phyloP scores from a whole-genome alignment of 2,888 invertebrate genomes.

The Pristionchus exspectatus region DNA sequence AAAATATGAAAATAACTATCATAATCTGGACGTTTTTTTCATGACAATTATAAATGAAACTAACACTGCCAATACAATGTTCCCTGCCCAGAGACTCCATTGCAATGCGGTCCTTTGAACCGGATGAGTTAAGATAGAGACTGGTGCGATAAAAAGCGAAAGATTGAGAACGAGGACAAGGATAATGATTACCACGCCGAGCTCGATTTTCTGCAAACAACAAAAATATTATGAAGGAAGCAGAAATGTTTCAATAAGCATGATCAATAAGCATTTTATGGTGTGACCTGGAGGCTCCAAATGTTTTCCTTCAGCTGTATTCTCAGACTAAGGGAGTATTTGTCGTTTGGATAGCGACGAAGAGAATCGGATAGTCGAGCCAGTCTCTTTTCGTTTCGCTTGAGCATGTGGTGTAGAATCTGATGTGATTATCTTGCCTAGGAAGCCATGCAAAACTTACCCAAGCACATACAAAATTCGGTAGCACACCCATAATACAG shows the following conservation, averaged over 20 bases:
- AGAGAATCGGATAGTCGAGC: not conserved
- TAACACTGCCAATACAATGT: not conserved
- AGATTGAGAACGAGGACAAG: not conserved
- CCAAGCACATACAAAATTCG: not conserved
- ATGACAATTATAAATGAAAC: not conserved
- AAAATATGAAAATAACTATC: not conserved
- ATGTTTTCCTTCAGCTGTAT: slow-evolving; percentile 18
- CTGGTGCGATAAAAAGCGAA: not conserved
- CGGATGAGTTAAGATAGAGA: not conserved
- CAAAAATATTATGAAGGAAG: no score
- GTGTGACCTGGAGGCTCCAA: not conserved
- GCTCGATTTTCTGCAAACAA: slow-evolving; percentile 10
- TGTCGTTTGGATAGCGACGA: slow-evolving; percentile 1
- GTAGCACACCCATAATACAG: not conserved
- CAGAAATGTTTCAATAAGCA: no score
- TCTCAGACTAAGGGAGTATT: not conserved
- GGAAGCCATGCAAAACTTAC: no score
- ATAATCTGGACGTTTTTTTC: not conserved
- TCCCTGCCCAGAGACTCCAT: not conserved
- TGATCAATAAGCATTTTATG: not conserved
- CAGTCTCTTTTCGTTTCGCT: not conserved
- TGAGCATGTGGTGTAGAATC: not conserved
- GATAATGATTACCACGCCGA: not conserved
- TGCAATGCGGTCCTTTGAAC: not conserved
- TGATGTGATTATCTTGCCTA: not conserved